These are phyloP conservation scores for Brachirus orientalis DNA, from an alignment of 2,113 vertebrate genomes.

Conservation along the genomic window DNA sequence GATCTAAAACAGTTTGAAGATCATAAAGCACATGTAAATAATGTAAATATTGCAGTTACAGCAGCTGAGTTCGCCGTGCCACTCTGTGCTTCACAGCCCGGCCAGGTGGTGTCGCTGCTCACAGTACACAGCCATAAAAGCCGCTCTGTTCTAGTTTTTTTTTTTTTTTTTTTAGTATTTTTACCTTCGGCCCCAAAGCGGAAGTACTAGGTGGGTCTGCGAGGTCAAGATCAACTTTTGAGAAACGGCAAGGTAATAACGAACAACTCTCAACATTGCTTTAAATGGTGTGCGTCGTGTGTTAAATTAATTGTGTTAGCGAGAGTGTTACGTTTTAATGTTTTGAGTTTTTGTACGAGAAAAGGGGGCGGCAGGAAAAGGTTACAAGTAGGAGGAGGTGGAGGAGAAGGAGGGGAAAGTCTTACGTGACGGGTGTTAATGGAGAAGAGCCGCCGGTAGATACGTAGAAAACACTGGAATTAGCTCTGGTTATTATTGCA, in stretches of 20 bases:
- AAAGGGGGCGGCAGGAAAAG: neutral
- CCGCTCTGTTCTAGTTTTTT: neutral
- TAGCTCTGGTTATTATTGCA: no score
- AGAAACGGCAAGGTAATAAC: constrained; percentile 63
- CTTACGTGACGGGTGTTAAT: constrained; percentile 74
- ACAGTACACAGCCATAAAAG: neutral
- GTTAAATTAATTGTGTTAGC: neutral
- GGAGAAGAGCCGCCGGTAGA: constrained; percentile 20
- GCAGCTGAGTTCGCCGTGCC: no score
- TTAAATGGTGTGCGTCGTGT: no score
- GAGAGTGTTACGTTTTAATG: neutral
- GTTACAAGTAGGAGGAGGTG: constrained; percentile 6
- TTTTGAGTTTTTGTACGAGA: neutral
- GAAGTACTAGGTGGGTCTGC: constrained; percentile 70
- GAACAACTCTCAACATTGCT: no score
- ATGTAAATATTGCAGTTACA: no score
- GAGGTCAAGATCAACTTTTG: constrained; percentile 41
- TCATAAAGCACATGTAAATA: no score
- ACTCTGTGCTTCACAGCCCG: neutral
- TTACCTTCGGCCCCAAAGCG: constrained; percentile 30
- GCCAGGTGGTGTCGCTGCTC: constrained; percentile 39
- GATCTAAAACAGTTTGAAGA: no score
- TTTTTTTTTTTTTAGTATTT: neutral
- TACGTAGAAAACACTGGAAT: neutral
- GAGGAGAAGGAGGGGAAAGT: constrained; percentile 73